Evolutionary conservation across 2,113 vertebrate genomes (phyloP).

Genomic region (Toxostoma redivivum): DNA sequence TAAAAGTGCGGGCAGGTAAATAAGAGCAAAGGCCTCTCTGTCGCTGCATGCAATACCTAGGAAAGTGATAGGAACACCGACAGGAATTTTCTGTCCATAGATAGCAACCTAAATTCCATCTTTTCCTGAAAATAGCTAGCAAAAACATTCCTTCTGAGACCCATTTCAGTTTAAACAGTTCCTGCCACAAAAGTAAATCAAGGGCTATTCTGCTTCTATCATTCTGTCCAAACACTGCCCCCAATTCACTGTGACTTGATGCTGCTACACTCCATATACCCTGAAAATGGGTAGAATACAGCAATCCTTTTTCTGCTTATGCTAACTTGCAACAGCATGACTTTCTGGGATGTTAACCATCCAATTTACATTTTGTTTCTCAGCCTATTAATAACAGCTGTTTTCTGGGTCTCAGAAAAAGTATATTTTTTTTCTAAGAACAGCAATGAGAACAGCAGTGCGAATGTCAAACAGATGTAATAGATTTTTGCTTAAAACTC

Average conservation of each 20-base stretch:
- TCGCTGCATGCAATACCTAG: background rate
- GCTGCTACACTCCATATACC: background rate
- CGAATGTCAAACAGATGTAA: background rate
- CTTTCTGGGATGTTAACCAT: background rate
- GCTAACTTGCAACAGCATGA: background rate
- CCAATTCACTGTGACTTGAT: background rate
- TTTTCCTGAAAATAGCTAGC: background rate
- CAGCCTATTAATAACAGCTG: background rate
- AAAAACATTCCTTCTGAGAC: background rate
- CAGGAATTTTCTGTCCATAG: background rate
- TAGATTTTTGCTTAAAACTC: constrained; percentile 33
- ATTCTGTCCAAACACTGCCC: background rate
- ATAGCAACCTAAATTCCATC: background rate
- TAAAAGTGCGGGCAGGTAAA: background rate
- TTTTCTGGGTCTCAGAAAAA: background rate
- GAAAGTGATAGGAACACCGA: background rate
- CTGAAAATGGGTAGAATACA: background rate
- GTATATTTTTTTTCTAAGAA: background rate
- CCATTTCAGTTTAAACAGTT: background rate
- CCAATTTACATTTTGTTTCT: background rate
- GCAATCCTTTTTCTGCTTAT: background rate
- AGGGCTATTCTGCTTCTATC: rapidly evolving
- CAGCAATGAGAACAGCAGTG: background rate
- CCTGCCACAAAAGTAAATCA: background rate
- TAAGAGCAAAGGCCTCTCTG: background rate